Base-by-base conservation (phyloP, 2,888 invertebrate genomes). In the Tipula lateralis region DNA sequence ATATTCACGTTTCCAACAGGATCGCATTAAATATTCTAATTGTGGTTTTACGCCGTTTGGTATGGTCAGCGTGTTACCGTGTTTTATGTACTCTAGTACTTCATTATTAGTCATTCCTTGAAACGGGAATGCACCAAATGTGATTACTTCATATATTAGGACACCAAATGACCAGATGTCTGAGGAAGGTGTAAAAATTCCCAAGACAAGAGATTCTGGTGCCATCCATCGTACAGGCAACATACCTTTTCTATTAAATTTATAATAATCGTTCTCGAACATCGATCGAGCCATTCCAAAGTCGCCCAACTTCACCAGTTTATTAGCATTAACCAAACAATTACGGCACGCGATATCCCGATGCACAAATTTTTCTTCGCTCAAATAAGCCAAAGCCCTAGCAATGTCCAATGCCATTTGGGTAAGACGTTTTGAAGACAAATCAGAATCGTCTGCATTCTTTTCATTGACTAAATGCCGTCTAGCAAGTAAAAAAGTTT, bases 211-310 rank as follows among this genome's bases (percentile, higher is more conserved):
- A 87, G 95, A 95, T 90, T 97, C 97, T 0, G 97, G 97, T 0
- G 97, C 94, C 97, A 97, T 97, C 97, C 97, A 97, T 86, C 97
- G 92, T 7, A 97, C 96, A 0, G 97, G 97, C 86, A 97, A 90
- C 94, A 96, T 95, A 88, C 95, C 95, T 91, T 95, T 96, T 86
- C 96, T 93, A 88, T 94, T 95, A 89, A 97, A 97, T 86, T 95
- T 94, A 90, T 97, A 97, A 89, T 97, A 97, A 89, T 97, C 97
- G 86, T 94, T 95, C 87, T 97, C 96, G 89, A 94, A 95, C 89
- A 96, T 95, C 0, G 95, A 94, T 82, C 97, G 92, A 1, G 97
- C 95, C 97, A 97, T 97, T 80, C 97, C 97, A 90, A 97, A 98
- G 90, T 98, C 97, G 1, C 93, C 94, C 6, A 94, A 90, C 89